Percentiles rank a stretch among this genome's conserved stretches.
phyloP scores from a whole-genome alignment of 2,113 vertebrate species.

The Melanerpes formicivorus region DNA sequence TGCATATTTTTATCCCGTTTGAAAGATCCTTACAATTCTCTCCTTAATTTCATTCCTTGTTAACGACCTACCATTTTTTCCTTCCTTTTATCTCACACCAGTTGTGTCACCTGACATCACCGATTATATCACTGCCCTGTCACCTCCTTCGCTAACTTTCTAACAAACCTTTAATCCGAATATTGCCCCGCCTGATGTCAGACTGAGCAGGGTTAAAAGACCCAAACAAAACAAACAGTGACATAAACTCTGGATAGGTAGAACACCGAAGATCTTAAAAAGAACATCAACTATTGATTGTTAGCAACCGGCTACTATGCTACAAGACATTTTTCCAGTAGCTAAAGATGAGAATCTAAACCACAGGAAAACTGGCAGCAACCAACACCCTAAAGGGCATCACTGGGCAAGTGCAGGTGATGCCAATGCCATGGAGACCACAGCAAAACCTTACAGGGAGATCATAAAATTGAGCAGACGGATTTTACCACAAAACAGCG shows the following conservation, averaged over 20 bases:
- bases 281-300: neutral
- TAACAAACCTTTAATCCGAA: neutral
- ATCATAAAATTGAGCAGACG: neutral
- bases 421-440: neutral
- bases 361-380: neutral
- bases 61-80: neutral
- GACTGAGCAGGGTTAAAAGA: neutral
- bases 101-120: neutral
- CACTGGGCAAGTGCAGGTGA: neutral
- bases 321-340: neutral
- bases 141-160: neutral
- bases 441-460: neutral
- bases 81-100: neutral
- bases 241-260: neutral
- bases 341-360: neutral
- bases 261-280: neutral
- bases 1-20: neutral
- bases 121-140: neutral
- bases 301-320: neutral
- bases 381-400: neutral
- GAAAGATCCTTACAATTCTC: neutral
- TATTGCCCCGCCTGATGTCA: neutral
- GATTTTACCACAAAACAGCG: neutral
- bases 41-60: neutral
- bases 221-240: neutral